These are phyloP conservation scores for Philaethria dido DNA, from an alignment of 2,888 invertebrate genomes.

Conservation along the genomic window DNA sequence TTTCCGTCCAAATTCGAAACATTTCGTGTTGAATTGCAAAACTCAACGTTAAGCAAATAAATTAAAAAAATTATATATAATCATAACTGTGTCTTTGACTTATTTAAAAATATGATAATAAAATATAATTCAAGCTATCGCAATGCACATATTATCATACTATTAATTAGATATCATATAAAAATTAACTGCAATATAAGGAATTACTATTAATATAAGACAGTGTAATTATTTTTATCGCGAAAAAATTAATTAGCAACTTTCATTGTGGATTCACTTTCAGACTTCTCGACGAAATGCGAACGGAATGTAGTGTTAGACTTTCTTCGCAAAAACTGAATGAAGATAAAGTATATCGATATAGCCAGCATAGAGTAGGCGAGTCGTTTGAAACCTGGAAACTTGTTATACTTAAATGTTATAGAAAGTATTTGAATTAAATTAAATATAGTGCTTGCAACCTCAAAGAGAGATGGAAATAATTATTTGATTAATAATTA, in stretches of 20 bases:
- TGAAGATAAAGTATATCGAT: conserved; percentile 63
- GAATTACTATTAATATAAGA: background rate
- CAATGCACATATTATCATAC: background rate
- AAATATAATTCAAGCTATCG: background rate
- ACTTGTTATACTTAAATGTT: too few relatives aligned
- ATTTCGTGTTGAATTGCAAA: too few relatives aligned
- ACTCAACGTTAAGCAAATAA: too few relatives aligned
- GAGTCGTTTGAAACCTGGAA: background rate
- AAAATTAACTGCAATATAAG: background rate
- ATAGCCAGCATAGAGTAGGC: conserved; percentile 10
- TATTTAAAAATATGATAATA: background rate
- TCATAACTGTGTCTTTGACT: too few relatives aligned
- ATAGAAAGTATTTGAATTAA: too few relatives aligned
- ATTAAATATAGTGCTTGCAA: too few relatives aligned
- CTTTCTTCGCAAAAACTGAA: conserved; percentile 74
- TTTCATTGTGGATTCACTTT: conserved; percentile 48
- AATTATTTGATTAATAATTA: too few relatives aligned
- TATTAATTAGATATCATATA: background rate
- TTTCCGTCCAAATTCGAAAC: too few relatives aligned
- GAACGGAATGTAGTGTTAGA: conserved; percentile 64
- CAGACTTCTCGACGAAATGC: conserved; percentile 57
- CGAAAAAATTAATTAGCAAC: conserved; percentile 51
- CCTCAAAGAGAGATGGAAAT: too few relatives aligned
- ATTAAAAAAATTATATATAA: too few relatives aligned
- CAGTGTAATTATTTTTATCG: conserved; percentile 49